phyloP scores from a whole-genome alignment of 1,140 invertebrate species.

The Thaumatotibia leucotreta region DNA sequence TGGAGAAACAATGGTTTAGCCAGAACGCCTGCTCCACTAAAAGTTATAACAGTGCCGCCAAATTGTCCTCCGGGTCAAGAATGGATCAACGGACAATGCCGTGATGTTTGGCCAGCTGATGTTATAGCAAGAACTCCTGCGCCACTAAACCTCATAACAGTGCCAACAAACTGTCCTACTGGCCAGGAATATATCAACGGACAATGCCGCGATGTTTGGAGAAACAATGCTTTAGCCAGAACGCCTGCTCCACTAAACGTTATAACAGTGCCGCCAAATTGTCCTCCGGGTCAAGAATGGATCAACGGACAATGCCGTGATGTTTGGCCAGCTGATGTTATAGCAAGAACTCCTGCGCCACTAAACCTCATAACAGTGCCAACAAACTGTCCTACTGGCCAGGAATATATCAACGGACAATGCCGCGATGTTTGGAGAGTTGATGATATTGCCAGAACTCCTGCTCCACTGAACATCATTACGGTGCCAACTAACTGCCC shows the following conservation, averaged over 20 bases:
- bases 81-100: constrained; percentile 30
- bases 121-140: not conserved
- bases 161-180: constrained; percentile 29
- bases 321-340: not conserved
- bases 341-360: not conserved
- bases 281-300: not conserved
- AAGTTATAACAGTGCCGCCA: constrained; percentile 23
- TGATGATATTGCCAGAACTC: not conserved
- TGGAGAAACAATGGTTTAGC: not conserved
- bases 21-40: not conserved
- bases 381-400: not conserved
- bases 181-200: constrained; percentile 34
- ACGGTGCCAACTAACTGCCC: constrained; percentile 20
- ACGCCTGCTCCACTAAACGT: not conserved
- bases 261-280: not conserved
- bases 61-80: constrained; percentile 28
- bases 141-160: constrained; percentile 6
- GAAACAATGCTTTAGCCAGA: not conserved
- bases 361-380: not conserved
- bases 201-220: constrained; percentile 33
- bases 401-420: not conserved
- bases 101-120: constrained; percentile 28
- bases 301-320: constrained; percentile 7
- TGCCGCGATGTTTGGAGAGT: constrained; percentile 13
- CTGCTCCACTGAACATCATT: constrained; percentile 23